Evolutionary conservation across 2,113 vertebrate genomes (phyloP).

Genomic region (Atractosteus spatula): DNA sequence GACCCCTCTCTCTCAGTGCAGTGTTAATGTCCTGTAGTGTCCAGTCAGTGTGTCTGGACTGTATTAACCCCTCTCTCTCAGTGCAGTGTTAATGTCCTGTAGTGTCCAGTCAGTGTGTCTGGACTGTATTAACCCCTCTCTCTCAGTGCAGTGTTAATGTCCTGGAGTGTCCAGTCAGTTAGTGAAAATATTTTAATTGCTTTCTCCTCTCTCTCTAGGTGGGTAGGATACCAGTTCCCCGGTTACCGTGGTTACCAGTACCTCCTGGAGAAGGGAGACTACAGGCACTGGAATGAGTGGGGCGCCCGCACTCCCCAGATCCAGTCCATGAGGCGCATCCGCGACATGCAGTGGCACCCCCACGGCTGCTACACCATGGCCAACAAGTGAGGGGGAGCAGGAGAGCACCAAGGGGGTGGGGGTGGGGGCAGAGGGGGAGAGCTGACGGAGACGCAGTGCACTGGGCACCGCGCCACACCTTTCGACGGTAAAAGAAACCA

Average conservation of each 20-base stretch:
- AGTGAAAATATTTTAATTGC: too few relatives aligned
- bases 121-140: not conserved
- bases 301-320: slow-evolving; percentile 69
- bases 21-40: too few relatives aligned
- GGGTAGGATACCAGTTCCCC: slow-evolving; percentile 70
- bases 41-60: too few relatives aligned
- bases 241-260: slow-evolving; percentile 79
- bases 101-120: too few relatives aligned
- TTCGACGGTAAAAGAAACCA: too few relatives aligned
- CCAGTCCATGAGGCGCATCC: slow-evolving; percentile 75
- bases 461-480: too few relatives aligned
- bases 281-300: slow-evolving; percentile 75
- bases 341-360: slow-evolving; percentile 78
- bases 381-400: slow-evolving; percentile 55
- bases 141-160: not conserved
- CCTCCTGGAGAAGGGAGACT: slow-evolving; percentile 77
- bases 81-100: too few relatives aligned
- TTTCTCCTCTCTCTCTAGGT: slow-evolving; percentile 38
- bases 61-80: not conserved
- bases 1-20: not conserved
- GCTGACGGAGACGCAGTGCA: not conserved
- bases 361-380: slow-evolving; percentile 62
- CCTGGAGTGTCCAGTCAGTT: too few relatives aligned
- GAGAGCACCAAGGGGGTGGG: slow-evolving; percentile 43
- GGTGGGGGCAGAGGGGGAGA: slow-evolving; percentile 34